Evolutionary conservation across 2,113 vertebrate genomes (phyloP).

Genomic region (Notarius quadriscutis): DNA sequence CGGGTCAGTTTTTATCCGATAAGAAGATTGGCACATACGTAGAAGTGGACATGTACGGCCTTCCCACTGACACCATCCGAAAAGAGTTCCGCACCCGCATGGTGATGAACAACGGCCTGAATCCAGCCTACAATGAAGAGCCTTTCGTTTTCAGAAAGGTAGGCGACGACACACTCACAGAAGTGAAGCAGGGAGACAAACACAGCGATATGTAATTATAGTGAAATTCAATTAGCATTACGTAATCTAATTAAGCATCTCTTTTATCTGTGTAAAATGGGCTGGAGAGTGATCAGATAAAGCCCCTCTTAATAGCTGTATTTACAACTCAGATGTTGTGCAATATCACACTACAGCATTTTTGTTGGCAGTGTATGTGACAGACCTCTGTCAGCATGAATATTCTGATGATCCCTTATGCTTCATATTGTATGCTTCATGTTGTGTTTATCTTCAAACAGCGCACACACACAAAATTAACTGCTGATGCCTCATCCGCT

Average conservation of each 20-base stretch:
- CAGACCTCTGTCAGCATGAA: background rate
- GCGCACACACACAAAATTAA: background rate
- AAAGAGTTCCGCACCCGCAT: constrained; percentile 97
- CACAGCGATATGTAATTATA: constrained; percentile 9
- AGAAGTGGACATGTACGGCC: constrained; percentile 97
- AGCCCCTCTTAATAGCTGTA: background rate
- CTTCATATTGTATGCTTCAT: background rate
- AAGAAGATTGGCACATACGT: constrained; percentile 98
- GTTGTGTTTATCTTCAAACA: background rate
- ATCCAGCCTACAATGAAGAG: constrained; percentile 97
- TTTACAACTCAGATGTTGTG: background rate
- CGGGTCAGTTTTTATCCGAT: constrained; percentile 96
- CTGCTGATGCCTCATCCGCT: background rate
- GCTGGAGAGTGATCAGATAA: background rate
- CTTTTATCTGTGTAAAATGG: constrained; percentile 28
- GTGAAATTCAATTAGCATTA: constrained; percentile 7
- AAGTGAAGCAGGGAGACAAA: background rate
- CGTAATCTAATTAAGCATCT: constrained; percentile 20
- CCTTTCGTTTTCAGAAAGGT: constrained; percentile 98
- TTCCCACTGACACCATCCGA: constrained; percentile 95
- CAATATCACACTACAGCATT: background rate
- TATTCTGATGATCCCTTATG: background rate
- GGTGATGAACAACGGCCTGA: constrained; percentile 99
- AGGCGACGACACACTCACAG: constrained; percentile 3
- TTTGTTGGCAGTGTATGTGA: background rate